Percentiles rank a stretch among this genome's conserved stretches.
phyloP scores from a whole-genome alignment of 2,113 vertebrate species.

The Myodes glareolus region DNA sequence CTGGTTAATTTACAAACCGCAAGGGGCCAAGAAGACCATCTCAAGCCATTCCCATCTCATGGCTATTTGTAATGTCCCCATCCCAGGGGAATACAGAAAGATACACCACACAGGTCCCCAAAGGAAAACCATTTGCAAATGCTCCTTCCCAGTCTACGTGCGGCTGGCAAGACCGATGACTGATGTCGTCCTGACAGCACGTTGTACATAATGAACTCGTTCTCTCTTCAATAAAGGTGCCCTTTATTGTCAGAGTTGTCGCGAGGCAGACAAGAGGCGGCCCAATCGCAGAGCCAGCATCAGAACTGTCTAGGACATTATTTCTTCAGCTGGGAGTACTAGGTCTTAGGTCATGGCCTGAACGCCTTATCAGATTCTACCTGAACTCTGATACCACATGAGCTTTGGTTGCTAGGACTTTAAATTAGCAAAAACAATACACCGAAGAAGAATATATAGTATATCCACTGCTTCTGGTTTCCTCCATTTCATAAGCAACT shows the following conservation, averaged over 20 bases:
- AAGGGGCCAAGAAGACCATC: too few relatives aligned
- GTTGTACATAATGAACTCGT: slow-evolving; percentile 74
- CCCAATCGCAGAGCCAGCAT: slow-evolving; percentile 8
- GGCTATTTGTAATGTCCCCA: background rate
- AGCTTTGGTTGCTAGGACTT: slow-evolving; percentile 1
- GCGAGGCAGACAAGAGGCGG: background rate
- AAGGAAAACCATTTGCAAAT: slow-evolving; percentile 59
- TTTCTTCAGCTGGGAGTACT: background rate
- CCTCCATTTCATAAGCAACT: background rate
- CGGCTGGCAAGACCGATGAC: slow-evolving; percentile 66
- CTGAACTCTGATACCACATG: background rate
- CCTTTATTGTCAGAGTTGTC: slow-evolving; percentile 62
- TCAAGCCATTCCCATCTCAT: background rate
- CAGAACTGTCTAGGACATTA: slow-evolving; percentile 54
- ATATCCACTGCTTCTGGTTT: background rate
- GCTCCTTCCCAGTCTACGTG: slow-evolving; percentile 68
- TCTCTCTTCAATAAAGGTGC: slow-evolving; percentile 73
- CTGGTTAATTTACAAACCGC: background rate
- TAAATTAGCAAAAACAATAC: background rate
- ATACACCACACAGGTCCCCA: slow-evolving; percentile 40
- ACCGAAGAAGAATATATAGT: background rate
- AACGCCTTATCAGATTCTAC: background rate
- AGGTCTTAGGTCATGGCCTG: slow-evolving; percentile 35
- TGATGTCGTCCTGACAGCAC: slow-evolving; percentile 65
- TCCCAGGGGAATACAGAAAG: background rate